Percentiles rank a stretch among this genome's conserved stretches.
These are phyloP conservation scores for Nudaria mundana DNA, from an alignment of 2,888 invertebrate genomes.

Conservation along the genomic window DNA sequence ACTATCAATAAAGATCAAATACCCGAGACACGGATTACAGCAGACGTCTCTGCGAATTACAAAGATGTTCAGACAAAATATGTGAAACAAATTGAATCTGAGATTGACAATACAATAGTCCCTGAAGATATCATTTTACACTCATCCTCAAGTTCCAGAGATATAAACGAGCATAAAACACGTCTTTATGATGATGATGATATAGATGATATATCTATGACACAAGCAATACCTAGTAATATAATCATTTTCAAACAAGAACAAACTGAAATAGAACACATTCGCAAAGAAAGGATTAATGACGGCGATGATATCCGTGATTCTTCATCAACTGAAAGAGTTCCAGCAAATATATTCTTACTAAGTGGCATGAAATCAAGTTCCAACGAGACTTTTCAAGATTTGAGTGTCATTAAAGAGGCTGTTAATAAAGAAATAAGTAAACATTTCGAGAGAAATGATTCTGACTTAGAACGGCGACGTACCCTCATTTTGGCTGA, in stretches of 20 bases:
- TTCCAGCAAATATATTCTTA: slow-evolving; percentile 19
- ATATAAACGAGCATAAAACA: slow-evolving; percentile 18
- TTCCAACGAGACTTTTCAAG: neutral
- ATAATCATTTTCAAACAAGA: neutral
- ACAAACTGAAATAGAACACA: neutral
- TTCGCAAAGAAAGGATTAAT: neutral
- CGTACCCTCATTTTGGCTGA: slow-evolving; percentile 9
- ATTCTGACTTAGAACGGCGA: neutral
- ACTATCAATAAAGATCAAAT: neutral
- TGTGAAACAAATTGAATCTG: no score
- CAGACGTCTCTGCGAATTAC: neutral
- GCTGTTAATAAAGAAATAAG: slow-evolving; percentile 9
- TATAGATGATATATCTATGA: slow-evolving; percentile 27
- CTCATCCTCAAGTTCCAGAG: neutral
- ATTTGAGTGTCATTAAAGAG: neutral
- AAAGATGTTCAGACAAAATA: no score
- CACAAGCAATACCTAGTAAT: slow-evolving; percentile 15
- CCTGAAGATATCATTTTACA: neutral
- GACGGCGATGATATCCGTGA: slow-evolving; percentile 3
- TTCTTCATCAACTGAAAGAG: slow-evolving; percentile 17
- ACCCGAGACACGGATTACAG: neutral
- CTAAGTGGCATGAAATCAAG: slow-evolving; percentile 3
- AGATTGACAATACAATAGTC: neutral
- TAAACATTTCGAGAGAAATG: slow-evolving; percentile 19
- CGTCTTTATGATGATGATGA: slow-evolving; percentile 27